Evolutionary conservation across 1,140 invertebrate genomes (phyloP), one percentile per base, ranked within the genome.

Genomic region (Epicauta chinensis): DNA sequence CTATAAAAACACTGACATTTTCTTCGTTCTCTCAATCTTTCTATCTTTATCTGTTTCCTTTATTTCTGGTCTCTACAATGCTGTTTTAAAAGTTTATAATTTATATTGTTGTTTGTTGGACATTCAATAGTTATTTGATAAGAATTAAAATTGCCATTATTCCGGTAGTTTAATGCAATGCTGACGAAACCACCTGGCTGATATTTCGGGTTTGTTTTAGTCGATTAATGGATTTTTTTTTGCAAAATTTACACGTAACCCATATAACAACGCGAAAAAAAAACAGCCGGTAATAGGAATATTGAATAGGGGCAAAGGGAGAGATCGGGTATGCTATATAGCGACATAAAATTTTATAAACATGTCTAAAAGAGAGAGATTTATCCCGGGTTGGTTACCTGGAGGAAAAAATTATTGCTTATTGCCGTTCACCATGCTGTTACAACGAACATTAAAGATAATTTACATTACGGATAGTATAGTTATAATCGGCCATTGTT

Each of bases 381-480:
- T 38, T 47, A 47, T 36, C 40, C 42, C 16, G 36, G 23, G 23
- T 23, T 23, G 23, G 17, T 48, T 58, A 58, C 56, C 56, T 58
- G 56, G 36, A 31, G 34, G 31, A 37, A 23, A 23, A 23, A 58
- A 41, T 46, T 58, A 58, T 58, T 36, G 48, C 39, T 51, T 47
- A 55, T 58, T 40, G 51, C 56, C 41, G 45, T 48, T 57, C 54
- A 48, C 35, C 55, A 58, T 29, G 51, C 51, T 51, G 51, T 53
- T 58, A 35, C 38, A 37, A 36, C 35, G 30, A 45, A 49, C 55
- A 45, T 58, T 53, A 58, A 55, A 55, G 56, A 58, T 58, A 58
- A 58, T 58, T 58, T 55, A 58, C 53, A 58, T 58, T 58, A 51
- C 35, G 44, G 39, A 55, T 58, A 51, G 53, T 46, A 45, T 46